phyloP scores from a whole-genome alignment of 2,797 vertebrate species.

The Manis pentadactyla region DNA sequence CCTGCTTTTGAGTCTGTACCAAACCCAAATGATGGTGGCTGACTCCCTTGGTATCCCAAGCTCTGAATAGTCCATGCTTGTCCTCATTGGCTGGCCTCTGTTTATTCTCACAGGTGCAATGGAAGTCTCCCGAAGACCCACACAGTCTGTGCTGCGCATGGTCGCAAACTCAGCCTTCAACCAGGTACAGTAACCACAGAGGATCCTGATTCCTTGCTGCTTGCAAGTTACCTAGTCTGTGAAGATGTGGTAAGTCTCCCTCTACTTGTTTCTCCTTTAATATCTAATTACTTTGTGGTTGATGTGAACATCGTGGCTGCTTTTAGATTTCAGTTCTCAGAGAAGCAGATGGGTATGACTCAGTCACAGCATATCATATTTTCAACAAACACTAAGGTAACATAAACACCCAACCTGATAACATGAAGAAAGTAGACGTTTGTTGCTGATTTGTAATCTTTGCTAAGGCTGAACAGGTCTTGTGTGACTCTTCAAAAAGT shows the following conservation, averaged over 20 bases:
- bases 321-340: neutral
- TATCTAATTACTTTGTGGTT: neutral
- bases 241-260: neutral
- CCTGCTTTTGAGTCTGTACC: neutral
- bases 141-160: neutral
- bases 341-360: neutral
- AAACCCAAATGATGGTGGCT: neutral
- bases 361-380: neutral
- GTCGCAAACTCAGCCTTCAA: neutral
- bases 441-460: neutral
- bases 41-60: neutral
- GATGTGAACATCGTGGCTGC: neutral
- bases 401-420: neutral
- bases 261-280: neutral
- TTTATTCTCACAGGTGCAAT: neutral
- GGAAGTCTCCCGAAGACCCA: neutral
- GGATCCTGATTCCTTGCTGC: neutral
- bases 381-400: neutral
- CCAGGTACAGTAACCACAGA: too few relatives aligned
- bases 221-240: neutral
- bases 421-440: neutral
- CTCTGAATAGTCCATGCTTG: neutral
- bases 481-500: neutral
- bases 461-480: neutral
- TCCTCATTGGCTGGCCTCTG: neutral